Conservation (phyloP, 2,113 vertebrate genomes). For the Gymnobelideus leadbeateri region DNA sequence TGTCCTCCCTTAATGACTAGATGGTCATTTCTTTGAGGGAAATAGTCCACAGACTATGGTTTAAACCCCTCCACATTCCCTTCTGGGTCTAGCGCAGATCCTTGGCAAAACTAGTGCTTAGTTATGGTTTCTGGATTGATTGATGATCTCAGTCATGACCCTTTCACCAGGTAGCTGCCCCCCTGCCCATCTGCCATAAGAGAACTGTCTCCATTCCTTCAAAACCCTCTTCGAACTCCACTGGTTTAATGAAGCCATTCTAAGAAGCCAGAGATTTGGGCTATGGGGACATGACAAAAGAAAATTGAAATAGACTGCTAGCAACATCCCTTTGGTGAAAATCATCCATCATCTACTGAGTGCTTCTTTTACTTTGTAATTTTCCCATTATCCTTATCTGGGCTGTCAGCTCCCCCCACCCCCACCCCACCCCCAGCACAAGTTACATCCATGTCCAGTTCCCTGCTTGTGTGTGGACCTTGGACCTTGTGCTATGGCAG, state of each 20-base stretch:
- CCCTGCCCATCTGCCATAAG: constrained; percentile 47
- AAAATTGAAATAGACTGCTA: constrained; percentile 67
- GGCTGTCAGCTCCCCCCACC: constrained; percentile 53
- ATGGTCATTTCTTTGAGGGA: neutral
- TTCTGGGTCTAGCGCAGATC: neutral
- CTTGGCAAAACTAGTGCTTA: neutral
- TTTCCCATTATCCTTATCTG: constrained; percentile 57
- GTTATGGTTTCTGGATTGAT: constrained; percentile 43
- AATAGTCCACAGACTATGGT: neutral
- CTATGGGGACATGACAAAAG: constrained; percentile 64
- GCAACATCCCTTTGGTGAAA: constrained; percentile 60
- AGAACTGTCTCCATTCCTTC: constrained; percentile 65
- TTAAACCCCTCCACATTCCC: neutral
- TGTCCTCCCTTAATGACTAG: neutral
- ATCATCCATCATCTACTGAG: constrained; percentile 60
- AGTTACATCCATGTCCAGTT: constrained; percentile 40
- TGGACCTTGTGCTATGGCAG: neutral
- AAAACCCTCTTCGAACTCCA: constrained; percentile 72
- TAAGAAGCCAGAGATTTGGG: constrained; percentile 66
- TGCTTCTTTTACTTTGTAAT: constrained; percentile 52
- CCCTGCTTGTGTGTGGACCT: constrained; percentile 2
- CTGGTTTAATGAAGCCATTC: constrained; percentile 77
- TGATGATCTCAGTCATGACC: constrained; percentile 59
- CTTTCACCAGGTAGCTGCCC: constrained; percentile 43
- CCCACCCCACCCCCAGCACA: constrained; percentile 56